These are phyloP conservation scores for Brassicogethes aeneus DNA, from an alignment of 2,888 invertebrate species.

Conservation along the genomic window DNA sequence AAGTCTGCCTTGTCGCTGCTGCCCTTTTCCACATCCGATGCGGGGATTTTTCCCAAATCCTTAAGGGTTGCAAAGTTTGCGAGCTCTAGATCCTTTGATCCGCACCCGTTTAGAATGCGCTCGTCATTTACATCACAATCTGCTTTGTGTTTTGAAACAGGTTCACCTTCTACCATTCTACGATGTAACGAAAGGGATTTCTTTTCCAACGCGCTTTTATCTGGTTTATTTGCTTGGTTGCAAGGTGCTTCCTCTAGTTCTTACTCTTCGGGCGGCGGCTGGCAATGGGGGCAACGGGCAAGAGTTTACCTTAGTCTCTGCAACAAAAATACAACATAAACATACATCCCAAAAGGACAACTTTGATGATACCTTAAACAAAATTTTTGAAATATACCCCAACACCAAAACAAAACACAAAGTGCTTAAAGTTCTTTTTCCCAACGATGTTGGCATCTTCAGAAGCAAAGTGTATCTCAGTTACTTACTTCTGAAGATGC, in stretches of 20 bases:
- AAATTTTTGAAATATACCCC: too few relatives aligned
- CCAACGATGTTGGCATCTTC: too few relatives aligned
- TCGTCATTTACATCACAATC: slow-evolving; percentile 85
- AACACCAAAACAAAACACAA: too few relatives aligned
- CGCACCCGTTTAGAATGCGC: slow-evolving; percentile 67
- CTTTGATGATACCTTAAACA: too few relatives aligned
- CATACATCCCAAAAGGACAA: background rate
- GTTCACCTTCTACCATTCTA: slow-evolving; percentile 91
- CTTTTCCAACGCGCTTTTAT: slow-evolving; percentile 5
- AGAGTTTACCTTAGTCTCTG: slow-evolving; percentile 30
- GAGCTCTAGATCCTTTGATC: slow-evolving; percentile 54
- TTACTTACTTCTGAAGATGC: too few relatives aligned
- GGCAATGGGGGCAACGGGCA: slow-evolving; percentile 35
- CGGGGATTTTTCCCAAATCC: slow-evolving; percentile 34
- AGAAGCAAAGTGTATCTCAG: too few relatives aligned
- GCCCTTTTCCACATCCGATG: slow-evolving; percentile 59
- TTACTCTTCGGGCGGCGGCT: slow-evolving; percentile 25
- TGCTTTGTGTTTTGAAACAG: slow-evolving; percentile 59
- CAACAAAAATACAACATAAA: slow-evolving; percentile 16
- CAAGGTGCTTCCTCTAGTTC: slow-evolving; percentile 8
- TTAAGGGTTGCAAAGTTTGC: slow-evolving; percentile 25
- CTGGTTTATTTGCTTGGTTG: slow-evolving; percentile 13
- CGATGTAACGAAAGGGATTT: slow-evolving; percentile 34
- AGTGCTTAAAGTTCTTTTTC: too few relatives aligned
- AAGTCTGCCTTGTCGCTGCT: slow-evolving; percentile 70